Evolutionary conservation across 2,797 vertebrate genomes (phyloP), one percentile per base, ranked within the genome.

Genomic region (Streptopelia turtur): DNA sequence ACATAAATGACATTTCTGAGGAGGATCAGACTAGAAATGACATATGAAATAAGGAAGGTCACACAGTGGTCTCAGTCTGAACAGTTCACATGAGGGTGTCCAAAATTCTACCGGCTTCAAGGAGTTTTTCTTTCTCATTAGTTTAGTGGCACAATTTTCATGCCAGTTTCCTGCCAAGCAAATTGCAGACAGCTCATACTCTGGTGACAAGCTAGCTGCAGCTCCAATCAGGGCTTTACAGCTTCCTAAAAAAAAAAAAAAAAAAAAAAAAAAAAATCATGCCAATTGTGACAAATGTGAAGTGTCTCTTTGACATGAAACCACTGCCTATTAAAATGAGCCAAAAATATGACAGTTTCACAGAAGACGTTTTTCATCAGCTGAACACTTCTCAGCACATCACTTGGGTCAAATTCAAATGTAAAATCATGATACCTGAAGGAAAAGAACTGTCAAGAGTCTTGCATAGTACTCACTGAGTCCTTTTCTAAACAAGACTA

Each of bases 131-230:
- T 89, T 90, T 90, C 75, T 90, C 25, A 7, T 79, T 95, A 97
- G 77, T 94, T 97, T 94, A 92, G 70, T 87, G 87, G 57, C 64
- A 94, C 79, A 94, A 95, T 96, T 97, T 97, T 91, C 57, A 27
- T 90, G 89, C 93, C 81, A 94, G 78, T 87, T 93, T 83, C 87
- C 96, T 95, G 92, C 87, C 83, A 97, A 91, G 93, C 60, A 98
- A 97, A 97, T 79, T 97, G 80, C 85, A 89, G 89, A 96, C 63
- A 77, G 63, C 35, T 96, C 97, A 79, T 81, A 33, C 92, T 91
- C 68, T 72, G 69, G 55, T 90, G 89, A 96, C 93, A 97, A 96
- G 94, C 94, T 96, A 93, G 64, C 88, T 89, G 66, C 70, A 69
- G 85, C 35, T 90, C 75, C 72, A 83, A 87, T 94, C 91, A 88